Evolutionary conservation across 1,140 invertebrate genomes (phyloP), one percentile per base, ranked within the genome.

Genomic region (Triops longicaudatus): DNA sequence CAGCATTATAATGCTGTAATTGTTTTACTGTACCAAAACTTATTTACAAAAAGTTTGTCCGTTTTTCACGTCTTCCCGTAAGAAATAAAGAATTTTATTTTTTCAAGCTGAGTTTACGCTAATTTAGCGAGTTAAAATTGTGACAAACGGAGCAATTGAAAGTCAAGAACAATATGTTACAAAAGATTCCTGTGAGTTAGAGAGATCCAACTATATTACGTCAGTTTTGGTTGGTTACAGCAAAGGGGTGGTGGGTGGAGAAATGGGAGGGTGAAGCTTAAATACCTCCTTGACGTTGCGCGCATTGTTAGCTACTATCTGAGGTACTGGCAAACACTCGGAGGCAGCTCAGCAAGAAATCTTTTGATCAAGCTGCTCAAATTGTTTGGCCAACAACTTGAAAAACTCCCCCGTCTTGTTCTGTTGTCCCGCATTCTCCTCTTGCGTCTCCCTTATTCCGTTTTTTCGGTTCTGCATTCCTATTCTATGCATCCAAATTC

Each of bases 341-440:
- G 50, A 63, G 50, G 50, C 31, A 63, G 50, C 50, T 63, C 50
- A 22, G 50, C 50, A 63, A 63, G 50, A 63, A 63, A 63, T 22
- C 50, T 17, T 63, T 63, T 63, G 50, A 63, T 63, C 50, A 63
- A 63, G 50, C 50, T 63, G 50, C 50, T 63, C 50, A 63, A 63
- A 63, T 63, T 63, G 50, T 63, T 63, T 63, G 50, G 50, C 50
- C 50, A 63, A 63, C 50, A 63, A 63, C 50, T 63, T 63, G 50
- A 63, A 63, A 63, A 63, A 63, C 50, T 63, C 50, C 50, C n/a
- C 17, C 5, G 50, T 37, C 31, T 37, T 37, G 31, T 37, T 37
- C 50, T 63, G 50, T 22, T 63, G 17, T n/a, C 50, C 14, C 17
- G 14, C 17, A 14, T 22, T 63, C 17, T 22, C 50, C 50, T 44